These are phyloP conservation scores for Craterocephalus amniculus DNA, from an alignment of 2,797 vertebrate genomes.

Conservation along the genomic window DNA sequence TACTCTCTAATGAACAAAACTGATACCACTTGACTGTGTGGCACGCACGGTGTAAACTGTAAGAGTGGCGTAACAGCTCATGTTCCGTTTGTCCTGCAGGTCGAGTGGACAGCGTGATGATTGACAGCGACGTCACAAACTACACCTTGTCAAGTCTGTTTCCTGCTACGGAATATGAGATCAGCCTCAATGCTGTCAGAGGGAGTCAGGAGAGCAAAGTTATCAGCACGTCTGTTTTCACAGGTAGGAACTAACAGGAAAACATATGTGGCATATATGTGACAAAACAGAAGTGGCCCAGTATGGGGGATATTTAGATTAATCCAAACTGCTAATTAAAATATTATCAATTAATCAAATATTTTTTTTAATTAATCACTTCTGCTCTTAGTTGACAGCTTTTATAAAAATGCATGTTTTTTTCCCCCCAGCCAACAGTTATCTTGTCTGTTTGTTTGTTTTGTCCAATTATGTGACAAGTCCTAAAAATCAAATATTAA, in stretches of 20 bases:
- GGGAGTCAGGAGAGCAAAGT: constrained; percentile 91
- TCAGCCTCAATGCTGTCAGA: constrained; percentile 87
- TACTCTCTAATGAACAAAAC: constrained; percentile 37
- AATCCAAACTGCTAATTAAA: not conserved
- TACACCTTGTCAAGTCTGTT: constrained; percentile 87
- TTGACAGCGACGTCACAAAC: constrained; percentile 89
- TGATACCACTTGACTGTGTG: not conserved
- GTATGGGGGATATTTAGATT: not conserved
- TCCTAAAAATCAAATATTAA: not conserved
- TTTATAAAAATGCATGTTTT: too few species aligned
- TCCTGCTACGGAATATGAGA: constrained; percentile 92
- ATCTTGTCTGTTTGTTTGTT: not conserved
- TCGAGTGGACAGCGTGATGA: constrained; percentile 88
- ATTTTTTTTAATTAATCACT: not conserved
- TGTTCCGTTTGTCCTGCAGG: constrained; percentile 75
- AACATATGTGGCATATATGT: not conserved
- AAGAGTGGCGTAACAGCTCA: constrained; percentile 1
- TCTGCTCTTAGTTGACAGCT: too few species aligned
- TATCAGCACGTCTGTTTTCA: constrained; percentile 80
- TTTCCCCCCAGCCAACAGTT: too few species aligned
- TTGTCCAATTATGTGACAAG: not conserved
- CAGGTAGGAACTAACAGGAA: constrained; percentile 52
- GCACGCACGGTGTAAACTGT: not conserved
- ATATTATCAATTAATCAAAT: not conserved
- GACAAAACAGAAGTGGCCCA: not conserved